These are phyloP conservation scores for Astur gentilis DNA, from an alignment of 2,113 vertebrate species.

Conservation along the genomic window DNA sequence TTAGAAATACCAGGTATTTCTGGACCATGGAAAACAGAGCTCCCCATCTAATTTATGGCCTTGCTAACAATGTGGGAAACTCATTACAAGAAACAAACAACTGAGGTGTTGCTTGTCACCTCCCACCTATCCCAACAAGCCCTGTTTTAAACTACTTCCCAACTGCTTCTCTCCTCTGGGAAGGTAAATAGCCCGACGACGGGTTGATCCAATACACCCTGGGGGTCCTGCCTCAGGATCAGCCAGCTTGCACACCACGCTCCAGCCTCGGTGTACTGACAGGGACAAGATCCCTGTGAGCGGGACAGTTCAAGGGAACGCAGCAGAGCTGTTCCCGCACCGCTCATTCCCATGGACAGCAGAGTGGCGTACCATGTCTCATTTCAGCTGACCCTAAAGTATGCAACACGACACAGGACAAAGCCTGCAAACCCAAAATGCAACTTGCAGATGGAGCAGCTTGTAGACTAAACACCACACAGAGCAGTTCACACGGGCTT, in stretches of 20 bases:
- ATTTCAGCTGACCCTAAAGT: accelerated
- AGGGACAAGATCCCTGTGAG: not conserved
- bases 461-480: accelerated
- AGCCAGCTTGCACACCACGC: not conserved
- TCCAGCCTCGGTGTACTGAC: accelerated
- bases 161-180: not conserved
- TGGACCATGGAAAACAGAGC: not conserved
- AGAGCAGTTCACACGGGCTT: accelerated
- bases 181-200: accelerated
- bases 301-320: not conserved
- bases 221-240: not conserved
- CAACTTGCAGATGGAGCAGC: not conserved
- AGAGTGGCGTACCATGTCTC: accelerated
- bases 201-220: not conserved
- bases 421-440: not conserved
- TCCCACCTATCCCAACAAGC: not conserved
- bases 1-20: not conserved
- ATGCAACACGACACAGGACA: accelerated
- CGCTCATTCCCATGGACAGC: not conserved
- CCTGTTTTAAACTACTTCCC: not conserved
- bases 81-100: not conserved
- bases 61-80: not conserved
- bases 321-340: not conserved
- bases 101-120: not conserved
- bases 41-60: not conserved